Percentiles rank a stretch among this genome's conserved stretches.
These are phyloP conservation scores for Chloropsis hardwickii DNA, from an alignment of 2,113 vertebrate genomes.

Conservation along the genomic window DNA sequence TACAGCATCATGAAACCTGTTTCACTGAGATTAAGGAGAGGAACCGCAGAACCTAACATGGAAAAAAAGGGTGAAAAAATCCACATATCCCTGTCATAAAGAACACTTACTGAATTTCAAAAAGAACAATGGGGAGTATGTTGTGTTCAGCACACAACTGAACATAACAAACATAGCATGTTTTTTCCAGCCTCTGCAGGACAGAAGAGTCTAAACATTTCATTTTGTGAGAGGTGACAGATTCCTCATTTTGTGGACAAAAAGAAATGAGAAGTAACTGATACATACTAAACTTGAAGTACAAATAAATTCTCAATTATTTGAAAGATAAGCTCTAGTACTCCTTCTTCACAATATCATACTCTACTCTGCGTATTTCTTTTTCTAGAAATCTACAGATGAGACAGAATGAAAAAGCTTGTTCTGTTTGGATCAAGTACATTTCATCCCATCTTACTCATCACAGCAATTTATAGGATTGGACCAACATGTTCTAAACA, in stretches of 20 bases:
- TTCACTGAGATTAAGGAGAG: background rate
- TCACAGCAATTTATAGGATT: background rate
- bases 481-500: background rate
- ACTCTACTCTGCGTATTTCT: fast-evolving
- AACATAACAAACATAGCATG: fast-evolving
- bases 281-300: background rate
- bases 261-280: background rate
- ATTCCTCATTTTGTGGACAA: background rate
- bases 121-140: background rate
- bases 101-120: background rate
- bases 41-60: background rate
- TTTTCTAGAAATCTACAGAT: background rate
- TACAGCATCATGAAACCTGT: background rate
- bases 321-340: background rate
- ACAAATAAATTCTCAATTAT: background rate
- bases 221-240: background rate
- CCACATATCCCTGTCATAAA: background rate
- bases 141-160: background rate
- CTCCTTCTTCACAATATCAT: background rate
- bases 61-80: background rate
- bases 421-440: background rate
- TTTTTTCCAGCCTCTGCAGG: background rate
- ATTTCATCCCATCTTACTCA: background rate
- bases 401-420: background rate
- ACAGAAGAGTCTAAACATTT: background rate